Evolutionary conservation across 2,113 vertebrate species (phyloP).

Genomic region (Axis porcinus): DNA sequence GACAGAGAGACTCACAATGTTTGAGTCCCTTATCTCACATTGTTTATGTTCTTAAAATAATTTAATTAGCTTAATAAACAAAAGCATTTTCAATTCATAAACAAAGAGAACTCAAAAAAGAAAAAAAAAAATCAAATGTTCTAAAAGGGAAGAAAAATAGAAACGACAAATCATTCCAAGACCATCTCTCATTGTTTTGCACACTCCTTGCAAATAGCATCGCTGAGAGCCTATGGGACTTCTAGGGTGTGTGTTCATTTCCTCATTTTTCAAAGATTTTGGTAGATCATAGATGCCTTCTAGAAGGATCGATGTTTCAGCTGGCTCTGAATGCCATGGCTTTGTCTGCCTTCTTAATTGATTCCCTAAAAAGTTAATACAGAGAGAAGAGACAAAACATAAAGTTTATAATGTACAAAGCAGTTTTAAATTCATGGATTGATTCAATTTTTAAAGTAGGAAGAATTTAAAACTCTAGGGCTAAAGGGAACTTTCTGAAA

Average conservation of each 20-base stretch:
- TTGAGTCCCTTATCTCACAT: constrained; percentile 77
- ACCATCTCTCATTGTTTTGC: neutral
- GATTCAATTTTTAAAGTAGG: neutral
- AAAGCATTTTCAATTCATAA: constrained; percentile 68
- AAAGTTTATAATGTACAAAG: neutral
- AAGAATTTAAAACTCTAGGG: neutral
- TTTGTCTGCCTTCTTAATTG: neutral
- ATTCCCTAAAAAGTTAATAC: neutral
- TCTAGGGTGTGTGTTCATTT: neutral
- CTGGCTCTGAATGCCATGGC: neutral
- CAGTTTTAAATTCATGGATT: neutral
- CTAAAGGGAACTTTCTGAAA: neutral
- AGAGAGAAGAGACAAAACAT: neutral
- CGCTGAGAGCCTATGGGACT: neutral
- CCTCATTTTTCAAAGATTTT: neutral
- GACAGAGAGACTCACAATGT: constrained; percentile 64
- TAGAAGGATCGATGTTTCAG: neutral
- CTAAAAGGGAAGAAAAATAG: constrained; percentile 21
- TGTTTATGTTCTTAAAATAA: constrained; percentile 80
- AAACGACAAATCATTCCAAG: constrained; percentile 22
- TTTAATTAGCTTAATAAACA: constrained; percentile 76
- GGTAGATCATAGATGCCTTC: neutral
- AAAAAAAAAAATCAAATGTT: constrained; percentile 48
- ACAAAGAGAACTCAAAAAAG: constrained; percentile 32
- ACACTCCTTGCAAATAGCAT: neutral